Evolutionary conservation across 2,113 vertebrate genomes (phyloP).

Genomic region (Antidorcas marsupialis): DNA sequence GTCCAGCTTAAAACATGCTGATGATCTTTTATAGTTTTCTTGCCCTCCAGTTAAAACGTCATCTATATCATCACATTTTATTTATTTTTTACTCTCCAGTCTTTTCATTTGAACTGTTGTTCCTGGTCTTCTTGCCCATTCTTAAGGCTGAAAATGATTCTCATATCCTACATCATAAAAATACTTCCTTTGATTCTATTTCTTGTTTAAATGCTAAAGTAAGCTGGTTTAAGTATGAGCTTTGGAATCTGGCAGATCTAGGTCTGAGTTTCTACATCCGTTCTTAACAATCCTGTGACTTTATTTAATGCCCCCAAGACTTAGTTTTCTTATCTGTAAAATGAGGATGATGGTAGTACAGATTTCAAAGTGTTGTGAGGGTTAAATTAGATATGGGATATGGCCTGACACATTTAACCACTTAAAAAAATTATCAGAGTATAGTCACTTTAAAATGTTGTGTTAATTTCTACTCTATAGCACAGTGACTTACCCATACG

Average conservation of each 20-base stretch:
- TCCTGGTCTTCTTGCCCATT: neutral
- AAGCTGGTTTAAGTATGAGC: neutral
- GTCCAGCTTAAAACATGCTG: neutral
- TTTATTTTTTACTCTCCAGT: neutral
- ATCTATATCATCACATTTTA: neutral
- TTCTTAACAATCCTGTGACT: neutral
- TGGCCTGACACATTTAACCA: neutral
- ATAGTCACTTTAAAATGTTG: neutral
- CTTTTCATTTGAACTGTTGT: neutral
- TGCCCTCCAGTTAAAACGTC: neutral
- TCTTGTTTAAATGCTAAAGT: neutral
- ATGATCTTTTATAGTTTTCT: neutral
- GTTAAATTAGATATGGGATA: neutral
- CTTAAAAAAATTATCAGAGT: neutral
- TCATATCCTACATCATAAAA: neutral
- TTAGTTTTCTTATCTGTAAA: neutral
- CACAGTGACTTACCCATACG: fast-evolving
- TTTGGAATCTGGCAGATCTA: neutral
- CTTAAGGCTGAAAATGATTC: neutral
- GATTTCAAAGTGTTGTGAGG: neutral
- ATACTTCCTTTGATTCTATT: neutral
- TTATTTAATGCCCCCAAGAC: neutral
- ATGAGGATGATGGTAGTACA: neutral
- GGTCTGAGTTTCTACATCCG: neutral
- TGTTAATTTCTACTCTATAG: neutral